Base-by-base conservation (phyloP, 2,888 invertebrate genomes). In the Lithodes maja region DNA sequence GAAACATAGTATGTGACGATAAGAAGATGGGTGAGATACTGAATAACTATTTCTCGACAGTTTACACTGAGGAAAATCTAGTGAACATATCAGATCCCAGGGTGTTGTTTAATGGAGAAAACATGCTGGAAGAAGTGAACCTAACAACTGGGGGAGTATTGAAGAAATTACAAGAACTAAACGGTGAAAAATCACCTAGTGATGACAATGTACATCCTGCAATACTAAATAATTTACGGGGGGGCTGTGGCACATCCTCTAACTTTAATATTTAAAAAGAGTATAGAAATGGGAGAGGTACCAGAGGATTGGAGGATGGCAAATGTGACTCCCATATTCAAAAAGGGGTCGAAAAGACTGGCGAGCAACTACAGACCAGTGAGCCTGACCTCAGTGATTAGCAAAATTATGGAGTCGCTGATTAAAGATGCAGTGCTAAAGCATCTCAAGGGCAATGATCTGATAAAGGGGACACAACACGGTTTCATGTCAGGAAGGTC, bases 301-400 rank as follows among this genome's bases (percentile, higher is more conserved):
- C 83, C 83, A 52, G 53, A 69, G 33, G 50, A 83, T 49, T 83
- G 83, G 71, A 83, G 52, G 71, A 52, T 83, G 53, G 83, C 83
- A 2, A 83, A 83, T 54, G 69, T 69, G 49, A 83, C 71, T 49
- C 33, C 83, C 9, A 69, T 83, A 83, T 68, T 83, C 2, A 83
- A 83, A 49, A 68, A 83, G n/a, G 83, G 83, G 49, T 52, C n/a
- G 2, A 83, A 83, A 15, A 52, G 15, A 52, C 49, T 17, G 1
- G 5, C 71, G 12, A 68, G 50, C 1, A 68, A 83, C 12, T 81
- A 81, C 17, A 54, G 81, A 55, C 81, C 81, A 81, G 17, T 81
- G 1, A 81, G 81, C 17, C 17, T 81, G 61, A 81, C 81, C 49
- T 81, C 81, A n/a, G 12, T 71, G 17, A 17, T 71, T 12, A 71